Percentiles rank a stretch among this genome's conserved stretches.
phyloP scores from a whole-genome alignment of 35 echinoderm and acorn worm species.

The Eucidaris tribuloides region DNA sequence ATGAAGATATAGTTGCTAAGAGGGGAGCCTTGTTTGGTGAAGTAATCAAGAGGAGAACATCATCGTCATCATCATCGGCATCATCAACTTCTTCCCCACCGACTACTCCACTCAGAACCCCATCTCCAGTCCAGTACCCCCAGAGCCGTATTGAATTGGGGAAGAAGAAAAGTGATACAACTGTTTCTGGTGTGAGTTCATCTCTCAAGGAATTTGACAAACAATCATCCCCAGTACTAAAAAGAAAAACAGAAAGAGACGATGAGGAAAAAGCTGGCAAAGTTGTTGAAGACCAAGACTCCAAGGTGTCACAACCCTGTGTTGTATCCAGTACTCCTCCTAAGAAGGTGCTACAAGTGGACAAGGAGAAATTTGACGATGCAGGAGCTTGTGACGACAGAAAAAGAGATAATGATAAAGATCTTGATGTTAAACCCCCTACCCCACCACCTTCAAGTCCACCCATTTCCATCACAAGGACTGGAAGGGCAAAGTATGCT shows the following conservation, averaged over 20 bases:
- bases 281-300: too few relatives aligned
- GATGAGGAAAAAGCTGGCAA: too few relatives aligned
- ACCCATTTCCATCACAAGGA: not conserved
- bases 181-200: too few relatives aligned
- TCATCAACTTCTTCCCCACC: slow-evolving; percentile 6
- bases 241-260: too few relatives aligned
- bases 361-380: not conserved
- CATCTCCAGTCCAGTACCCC: not conserved
- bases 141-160: not conserved
- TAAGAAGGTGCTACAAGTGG: not conserved
- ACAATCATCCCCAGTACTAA: too few relatives aligned
- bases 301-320: too few relatives aligned
- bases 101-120: not conserved
- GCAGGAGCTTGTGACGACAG: not conserved
- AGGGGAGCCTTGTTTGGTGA: slow-evolving; percentile 67
- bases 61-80: slow-evolving; percentile 17
- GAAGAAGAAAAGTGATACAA: too few relatives aligned
- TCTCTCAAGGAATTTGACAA: too few relatives aligned
- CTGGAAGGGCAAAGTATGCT: not conserved
- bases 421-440: not conserved
- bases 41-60: slow-evolving; percentile 44
- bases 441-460: not conserved
- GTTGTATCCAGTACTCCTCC: too few relatives aligned
- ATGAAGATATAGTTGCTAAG: slow-evolving; percentile 25
- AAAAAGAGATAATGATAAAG: too few relatives aligned